Conservation (phyloP, 2,113 vertebrate genomes). For the Leucosticte australis region DNA sequence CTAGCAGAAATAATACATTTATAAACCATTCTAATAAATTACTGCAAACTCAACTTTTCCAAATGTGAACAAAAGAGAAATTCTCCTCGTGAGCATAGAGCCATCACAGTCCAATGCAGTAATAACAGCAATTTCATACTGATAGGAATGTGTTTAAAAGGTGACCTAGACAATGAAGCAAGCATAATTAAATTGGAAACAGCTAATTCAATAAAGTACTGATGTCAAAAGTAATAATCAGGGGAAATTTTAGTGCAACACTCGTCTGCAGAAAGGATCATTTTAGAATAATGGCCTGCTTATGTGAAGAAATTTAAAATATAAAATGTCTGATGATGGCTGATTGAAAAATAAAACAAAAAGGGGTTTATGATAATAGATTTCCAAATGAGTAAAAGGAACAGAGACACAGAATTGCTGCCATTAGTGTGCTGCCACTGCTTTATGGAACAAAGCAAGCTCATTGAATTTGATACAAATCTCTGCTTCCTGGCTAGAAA, state of each 20-base stretch:
- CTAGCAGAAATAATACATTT: not conserved
- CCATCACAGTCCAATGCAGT: constrained; percentile 5
- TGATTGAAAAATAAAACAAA: not conserved
- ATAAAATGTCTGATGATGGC: constrained; percentile 19
- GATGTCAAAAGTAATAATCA: constrained; percentile 63
- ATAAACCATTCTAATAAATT: not conserved
- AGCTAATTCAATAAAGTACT: constrained; percentile 62
- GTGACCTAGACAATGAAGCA: constrained; percentile 54
- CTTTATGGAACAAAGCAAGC: constrained; percentile 25
- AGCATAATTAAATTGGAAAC: constrained; percentile 59
- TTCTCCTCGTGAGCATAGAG: not conserved
- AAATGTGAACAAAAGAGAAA: not conserved
- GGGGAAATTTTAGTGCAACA: constrained; percentile 49
- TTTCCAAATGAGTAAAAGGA: constrained; percentile 12
- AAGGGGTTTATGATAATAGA: constrained; percentile 35
- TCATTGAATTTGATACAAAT: not conserved
- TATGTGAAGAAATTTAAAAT: constrained; percentile 49
- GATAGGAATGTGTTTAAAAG: constrained; percentile 58
- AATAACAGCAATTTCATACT: constrained; percentile 32
- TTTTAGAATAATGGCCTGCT: constrained; percentile 22
- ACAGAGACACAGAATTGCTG: not conserved
- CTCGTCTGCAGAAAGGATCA: constrained; percentile 47
- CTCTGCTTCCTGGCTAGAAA: not conserved
- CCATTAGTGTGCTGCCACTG: not conserved
- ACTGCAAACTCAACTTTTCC: not conserved